Percentiles rank a stretch among this genome's conserved stretches.
Evolutionary conservation across 2,888 invertebrate genomes (phyloP).

Genomic region (Neoascia interrupta): DNA sequence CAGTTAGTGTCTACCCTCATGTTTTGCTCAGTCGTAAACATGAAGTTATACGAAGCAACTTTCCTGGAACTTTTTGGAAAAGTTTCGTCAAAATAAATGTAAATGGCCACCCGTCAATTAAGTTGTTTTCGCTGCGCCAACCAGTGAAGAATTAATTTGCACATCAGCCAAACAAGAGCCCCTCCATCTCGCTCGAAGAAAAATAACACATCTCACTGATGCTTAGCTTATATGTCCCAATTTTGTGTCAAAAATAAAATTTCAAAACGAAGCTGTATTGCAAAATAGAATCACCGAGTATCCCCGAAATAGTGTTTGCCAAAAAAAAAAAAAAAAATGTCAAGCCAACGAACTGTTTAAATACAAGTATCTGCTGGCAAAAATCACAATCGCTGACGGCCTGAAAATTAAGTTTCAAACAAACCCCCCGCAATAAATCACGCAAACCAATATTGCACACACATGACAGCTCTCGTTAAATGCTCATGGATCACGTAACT

Average conservation of each 20-base stretch:
- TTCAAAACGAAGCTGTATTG: constrained; percentile 32
- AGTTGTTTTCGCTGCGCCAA: constrained; percentile 1
- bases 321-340: background rate
- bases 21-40: no score
- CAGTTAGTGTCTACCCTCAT: no score
- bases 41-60: no score
- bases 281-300: no score
- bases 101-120: no score
- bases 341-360: constrained; percentile 35
- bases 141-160: constrained; percentile 33
- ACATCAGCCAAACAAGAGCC: constrained; percentile 18
- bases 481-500: constrained; percentile 41
- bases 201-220: constrained; percentile 13
- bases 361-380: background rate
- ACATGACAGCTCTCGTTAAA: constrained; percentile 51
- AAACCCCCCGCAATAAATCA: constrained; percentile 40
- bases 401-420: constrained; percentile 38
- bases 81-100: no score
- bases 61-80: no score
- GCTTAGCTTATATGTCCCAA: no score
- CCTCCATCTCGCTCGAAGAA: constrained; percentile 3
- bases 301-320: constrained; percentile 18
- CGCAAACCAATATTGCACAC: constrained; percentile 40
- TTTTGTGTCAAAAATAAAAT: constrained; percentile 60
- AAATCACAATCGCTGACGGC: constrained; percentile 47